A percentile compares a stretch with the other conserved stretches of the same genome.
Conservation (phyloP, 2,113 vertebrate species). For the Crotalus horridus region DNA sequence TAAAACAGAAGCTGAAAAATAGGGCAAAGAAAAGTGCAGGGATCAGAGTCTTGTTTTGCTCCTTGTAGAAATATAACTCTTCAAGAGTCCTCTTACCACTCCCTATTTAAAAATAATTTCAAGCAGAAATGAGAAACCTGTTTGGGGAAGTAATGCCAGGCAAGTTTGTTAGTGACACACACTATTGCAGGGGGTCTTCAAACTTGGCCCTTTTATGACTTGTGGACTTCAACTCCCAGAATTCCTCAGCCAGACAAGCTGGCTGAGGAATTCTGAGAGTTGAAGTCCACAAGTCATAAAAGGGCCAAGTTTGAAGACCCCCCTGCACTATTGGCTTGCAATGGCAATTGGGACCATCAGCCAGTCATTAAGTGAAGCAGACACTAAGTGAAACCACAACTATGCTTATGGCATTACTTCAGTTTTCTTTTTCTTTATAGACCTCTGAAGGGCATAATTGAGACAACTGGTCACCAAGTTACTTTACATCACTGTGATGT, state of each 20-base stretch:
- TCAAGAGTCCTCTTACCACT: neutral
- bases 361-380: neutral
- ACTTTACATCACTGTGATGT: neutral
- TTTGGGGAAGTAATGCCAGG: neutral
- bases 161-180: neutral
- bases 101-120: neutral
- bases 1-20: neutral
- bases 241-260: too few species aligned
- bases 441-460: neutral
- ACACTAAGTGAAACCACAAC: neutral
- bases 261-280: too few species aligned
- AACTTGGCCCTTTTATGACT: too few species aligned
- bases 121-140: neutral
- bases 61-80: neutral
- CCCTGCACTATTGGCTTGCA: neutral
- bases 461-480: neutral
- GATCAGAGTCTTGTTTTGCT: neutral
- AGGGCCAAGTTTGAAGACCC: too few species aligned
- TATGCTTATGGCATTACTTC: neutral
- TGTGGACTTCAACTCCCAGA: too few species aligned
- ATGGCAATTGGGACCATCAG: neutral
- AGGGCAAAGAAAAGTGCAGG: neutral
- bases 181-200: too few species aligned
- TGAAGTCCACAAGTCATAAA: too few species aligned
- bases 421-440: neutral